Evolutionary conservation across 2,888 invertebrate species (phyloP).

Genomic region (Trichacis sp.): DNA sequence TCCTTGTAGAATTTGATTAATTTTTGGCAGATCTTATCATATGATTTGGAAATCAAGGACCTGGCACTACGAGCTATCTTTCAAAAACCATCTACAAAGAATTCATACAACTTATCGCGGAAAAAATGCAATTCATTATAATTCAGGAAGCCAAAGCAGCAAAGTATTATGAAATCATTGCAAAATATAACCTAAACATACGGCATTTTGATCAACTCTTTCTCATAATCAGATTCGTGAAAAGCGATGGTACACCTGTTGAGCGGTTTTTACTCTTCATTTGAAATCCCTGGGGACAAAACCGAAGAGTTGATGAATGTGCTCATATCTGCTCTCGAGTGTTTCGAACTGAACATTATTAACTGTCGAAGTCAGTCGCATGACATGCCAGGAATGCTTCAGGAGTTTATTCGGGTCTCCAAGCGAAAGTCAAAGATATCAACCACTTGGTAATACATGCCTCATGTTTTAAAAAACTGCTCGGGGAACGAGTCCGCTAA

Average conservation of each 20-base stretch:
- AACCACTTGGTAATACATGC: conserved; percentile 42
- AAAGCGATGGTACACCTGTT: conserved; percentile 7
- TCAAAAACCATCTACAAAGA: too few species aligned
- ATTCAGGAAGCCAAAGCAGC: too few species aligned
- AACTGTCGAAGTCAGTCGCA: conserved; percentile 19
- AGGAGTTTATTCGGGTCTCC: conserved; percentile 41
- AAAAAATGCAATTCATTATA: too few species aligned
- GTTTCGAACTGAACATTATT: conserved; percentile 2
- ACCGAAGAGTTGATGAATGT: conserved; percentile 8
- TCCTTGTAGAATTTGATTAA: too few species aligned
- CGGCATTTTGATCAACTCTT: conserved; percentile 42
- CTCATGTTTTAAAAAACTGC: conserved; percentile 47
- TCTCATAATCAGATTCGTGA: too few species aligned
- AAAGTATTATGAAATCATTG: too few species aligned
- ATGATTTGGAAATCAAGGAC: too few species aligned
- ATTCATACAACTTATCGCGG: too few species aligned
- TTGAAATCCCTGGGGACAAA: conserved; percentile 13
- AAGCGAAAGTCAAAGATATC: too few species aligned
- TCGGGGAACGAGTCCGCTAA: too few species aligned
- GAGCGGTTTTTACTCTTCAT: conserved; percentile 42
- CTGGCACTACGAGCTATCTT: too few species aligned
- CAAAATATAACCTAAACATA: conserved; percentile 49
- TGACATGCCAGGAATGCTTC: conserved; percentile 10
- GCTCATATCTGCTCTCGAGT: background rate
- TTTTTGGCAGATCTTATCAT: too few species aligned